Conservation (phyloP, 2,888 invertebrate genomes). For the Meteorus colon region DNA sequence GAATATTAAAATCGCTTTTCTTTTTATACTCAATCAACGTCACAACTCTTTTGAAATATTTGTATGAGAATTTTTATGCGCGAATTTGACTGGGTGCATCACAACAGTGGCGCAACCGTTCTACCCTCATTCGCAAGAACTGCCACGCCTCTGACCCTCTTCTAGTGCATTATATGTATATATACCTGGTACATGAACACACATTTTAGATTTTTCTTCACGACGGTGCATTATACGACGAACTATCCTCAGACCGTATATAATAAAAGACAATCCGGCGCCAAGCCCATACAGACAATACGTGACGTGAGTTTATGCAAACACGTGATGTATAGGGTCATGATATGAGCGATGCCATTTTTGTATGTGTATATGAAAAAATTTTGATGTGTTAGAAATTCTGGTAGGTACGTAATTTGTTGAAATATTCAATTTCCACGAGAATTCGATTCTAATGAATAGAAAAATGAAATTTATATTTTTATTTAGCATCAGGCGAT, state of each 20-base stretch:
- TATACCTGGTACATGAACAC: not conserved
- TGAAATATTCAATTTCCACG: not conserved
- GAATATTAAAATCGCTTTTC: too few species aligned
- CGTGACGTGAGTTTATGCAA: conserved; percentile 13
- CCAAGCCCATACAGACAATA: not conserved
- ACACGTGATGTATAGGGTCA: not conserved
- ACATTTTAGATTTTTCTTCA: conserved; percentile 8
- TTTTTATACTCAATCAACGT: too few species aligned
- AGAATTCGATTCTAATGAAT: not conserved
- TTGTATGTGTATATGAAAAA: not conserved
- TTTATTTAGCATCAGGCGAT: not conserved
- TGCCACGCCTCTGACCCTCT: conserved; percentile 64
- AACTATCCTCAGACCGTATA: conserved; percentile 1
- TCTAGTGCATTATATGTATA: conserved; percentile 34
- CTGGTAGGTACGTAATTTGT: not conserved
- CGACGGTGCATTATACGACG: not conserved
- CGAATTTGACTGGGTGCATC: conserved; percentile 50
- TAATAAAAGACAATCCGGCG: conserved; percentile 3
- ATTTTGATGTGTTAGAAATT: not conserved
- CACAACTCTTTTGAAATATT: too few species aligned
- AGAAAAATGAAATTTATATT: not conserved
- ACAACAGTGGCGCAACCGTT: conserved; percentile 52
- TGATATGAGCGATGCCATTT: not conserved
- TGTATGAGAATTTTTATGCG: not conserved
- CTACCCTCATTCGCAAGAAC: conserved; percentile 51